These are phyloP conservation scores for Aix galericulata DNA, from an alignment of 2,113 vertebrate genomes.

Conservation along the genomic window DNA sequence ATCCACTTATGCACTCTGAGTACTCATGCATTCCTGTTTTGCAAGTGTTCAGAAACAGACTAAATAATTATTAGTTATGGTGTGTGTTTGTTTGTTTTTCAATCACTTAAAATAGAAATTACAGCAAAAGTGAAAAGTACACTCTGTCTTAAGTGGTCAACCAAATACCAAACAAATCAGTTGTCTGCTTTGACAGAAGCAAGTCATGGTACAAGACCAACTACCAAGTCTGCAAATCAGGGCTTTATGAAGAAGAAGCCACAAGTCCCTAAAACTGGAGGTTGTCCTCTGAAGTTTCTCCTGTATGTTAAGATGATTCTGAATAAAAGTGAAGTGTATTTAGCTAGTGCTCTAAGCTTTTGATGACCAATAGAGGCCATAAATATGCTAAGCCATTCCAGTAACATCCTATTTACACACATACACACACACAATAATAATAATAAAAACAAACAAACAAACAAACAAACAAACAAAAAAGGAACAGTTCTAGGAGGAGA, in stretches of 20 bases:
- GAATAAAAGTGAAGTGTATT: neutral
- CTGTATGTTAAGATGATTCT: neutral
- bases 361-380: neutral
- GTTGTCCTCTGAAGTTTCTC: neutral
- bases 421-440: neutral
- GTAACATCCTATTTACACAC: neutral
- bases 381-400: neutral
- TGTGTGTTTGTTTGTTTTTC: too few relatives aligned
- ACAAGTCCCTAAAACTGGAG: rapidly evolving
- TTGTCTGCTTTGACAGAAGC: neutral
- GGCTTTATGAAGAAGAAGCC: neutral
- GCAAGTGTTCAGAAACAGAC: neutral
- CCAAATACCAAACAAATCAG: neutral
- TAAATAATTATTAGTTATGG: neutral
- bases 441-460: too few relatives aligned
- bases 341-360: neutral
- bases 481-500: neutral
- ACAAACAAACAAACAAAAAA: neutral
- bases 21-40: neutral
- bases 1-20: rapidly evolving
- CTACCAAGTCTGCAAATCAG: neutral
- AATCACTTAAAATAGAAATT: neutral
- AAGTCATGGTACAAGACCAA: neutral
- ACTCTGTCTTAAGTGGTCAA: neutral
- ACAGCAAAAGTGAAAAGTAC: neutral